Percentiles rank a stretch among this genome's conserved stretches.
Evolutionary conservation across 2,113 vertebrate species (phyloP).

Genomic region (Spea bombifrons): DNA sequence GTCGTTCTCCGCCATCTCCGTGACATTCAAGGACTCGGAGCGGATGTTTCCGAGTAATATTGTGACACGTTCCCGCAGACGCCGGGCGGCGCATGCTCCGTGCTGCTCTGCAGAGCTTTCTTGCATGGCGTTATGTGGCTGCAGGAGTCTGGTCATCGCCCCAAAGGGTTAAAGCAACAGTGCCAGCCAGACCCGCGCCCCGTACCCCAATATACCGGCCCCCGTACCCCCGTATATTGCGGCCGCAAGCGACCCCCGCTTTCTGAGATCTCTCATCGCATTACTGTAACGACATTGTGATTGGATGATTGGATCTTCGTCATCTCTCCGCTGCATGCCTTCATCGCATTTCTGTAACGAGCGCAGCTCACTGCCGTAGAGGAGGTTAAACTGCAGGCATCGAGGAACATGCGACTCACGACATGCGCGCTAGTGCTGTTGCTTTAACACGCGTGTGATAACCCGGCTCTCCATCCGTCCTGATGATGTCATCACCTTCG

Average conservation of each 20-base stretch:
- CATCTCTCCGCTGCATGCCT: not conserved
- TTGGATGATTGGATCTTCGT: no score
- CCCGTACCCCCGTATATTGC: no score
- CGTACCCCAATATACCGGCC: no score
- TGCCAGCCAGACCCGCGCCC: not conserved
- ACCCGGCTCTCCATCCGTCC: no score
- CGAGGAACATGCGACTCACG: not conserved
- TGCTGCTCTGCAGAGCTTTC: constrained; percentile 58
- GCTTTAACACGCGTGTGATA: not conserved
- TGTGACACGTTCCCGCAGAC: constrained; percentile 70
- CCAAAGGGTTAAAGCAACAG: constrained; percentile 27
- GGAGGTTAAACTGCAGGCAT: not conserved
- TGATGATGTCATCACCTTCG: not conserved
- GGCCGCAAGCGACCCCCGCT: no score
- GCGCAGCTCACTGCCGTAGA: not conserved
- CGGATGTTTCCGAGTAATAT: no score
- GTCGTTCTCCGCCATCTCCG: no score
- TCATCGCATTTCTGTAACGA: not conserved
- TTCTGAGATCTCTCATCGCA: no score
- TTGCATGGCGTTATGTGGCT: constrained; percentile 57
- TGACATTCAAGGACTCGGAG: no score
- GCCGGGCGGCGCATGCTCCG: constrained; percentile 57
- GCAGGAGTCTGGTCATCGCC: not conserved
- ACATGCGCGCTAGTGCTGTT: not conserved
- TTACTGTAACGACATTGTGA: no score